phyloP scores from a whole-genome alignment of 1,140 invertebrate genomes.

The Pogonomyrmex californicus region DNA sequence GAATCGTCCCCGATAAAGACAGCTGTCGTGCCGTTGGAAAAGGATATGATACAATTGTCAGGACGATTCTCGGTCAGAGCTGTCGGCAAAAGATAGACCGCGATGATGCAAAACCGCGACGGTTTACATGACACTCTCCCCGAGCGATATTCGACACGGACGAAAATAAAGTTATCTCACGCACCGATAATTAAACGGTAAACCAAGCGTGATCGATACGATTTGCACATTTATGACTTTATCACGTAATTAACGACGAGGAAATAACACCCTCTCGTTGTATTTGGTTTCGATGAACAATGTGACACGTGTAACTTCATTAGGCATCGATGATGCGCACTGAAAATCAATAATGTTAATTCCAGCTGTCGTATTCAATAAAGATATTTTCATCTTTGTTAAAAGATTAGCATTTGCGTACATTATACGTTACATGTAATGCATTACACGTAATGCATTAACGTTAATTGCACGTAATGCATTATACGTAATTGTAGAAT shows the following conservation, averaged over 20 bases:
- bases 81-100: not conserved
- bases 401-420: no score
- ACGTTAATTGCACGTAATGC: no score
- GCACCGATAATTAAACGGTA: not conserved
- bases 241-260: not conserved
- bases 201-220: not conserved
- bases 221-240: not conserved
- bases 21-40: not conserved
- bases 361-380: not conserved
- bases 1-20: not conserved
- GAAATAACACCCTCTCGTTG: not conserved
- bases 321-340: not conserved
- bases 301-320: not conserved
- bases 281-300: not conserved
- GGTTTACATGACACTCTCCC: not conserved
- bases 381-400: not conserved
- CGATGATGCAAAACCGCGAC: not conserved
- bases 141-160: not conserved
- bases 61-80: not conserved
- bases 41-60: slow-evolving; percentile 9
- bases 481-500: not conserved
- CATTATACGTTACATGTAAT: no score
- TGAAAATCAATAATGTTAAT: not conserved
- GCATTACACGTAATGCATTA: no score
- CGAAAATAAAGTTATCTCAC: not conserved